Evolutionary conservation across 2,797 vertebrate species (phyloP).

Genomic region (Geotrypetes seraphini): DNA sequence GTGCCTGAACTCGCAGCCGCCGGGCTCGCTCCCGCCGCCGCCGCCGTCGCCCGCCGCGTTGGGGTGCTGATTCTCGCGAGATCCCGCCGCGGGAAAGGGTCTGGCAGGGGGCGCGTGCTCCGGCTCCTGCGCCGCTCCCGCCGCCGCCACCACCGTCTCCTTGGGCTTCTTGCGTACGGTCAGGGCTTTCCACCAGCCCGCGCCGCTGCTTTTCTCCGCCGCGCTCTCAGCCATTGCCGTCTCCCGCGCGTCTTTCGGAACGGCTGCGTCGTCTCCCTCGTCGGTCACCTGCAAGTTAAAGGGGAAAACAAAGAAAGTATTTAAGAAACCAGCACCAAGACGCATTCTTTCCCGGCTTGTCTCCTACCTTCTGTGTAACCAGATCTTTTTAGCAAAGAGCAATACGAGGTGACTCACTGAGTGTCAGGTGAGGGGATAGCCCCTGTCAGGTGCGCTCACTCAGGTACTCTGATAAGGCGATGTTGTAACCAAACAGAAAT

Average conservation of each 20-base stretch:
- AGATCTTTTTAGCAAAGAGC: no score
- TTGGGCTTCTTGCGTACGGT: conserved; percentile 61
- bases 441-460: no score
- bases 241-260: neutral
- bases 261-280: neutral
- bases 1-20: conserved; percentile 50
- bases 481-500: no score
- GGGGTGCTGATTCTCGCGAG: conserved; percentile 33
- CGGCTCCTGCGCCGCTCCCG: conserved; percentile 16
- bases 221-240: conserved; percentile 36
- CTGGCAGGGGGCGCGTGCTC: neutral
- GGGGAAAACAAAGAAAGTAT: neutral
- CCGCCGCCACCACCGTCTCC: conserved; percentile 29
- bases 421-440: no score
- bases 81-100: conserved; percentile 15
- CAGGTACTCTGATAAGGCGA: no score
- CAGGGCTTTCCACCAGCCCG: conserved; percentile 79
- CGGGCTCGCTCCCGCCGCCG: no score
- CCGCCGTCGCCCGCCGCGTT: conserved; percentile 21
- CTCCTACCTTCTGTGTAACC: no score
- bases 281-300: neutral
- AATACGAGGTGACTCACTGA: no score
- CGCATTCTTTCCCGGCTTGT: no score
- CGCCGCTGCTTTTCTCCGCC: conserved; percentile 30
- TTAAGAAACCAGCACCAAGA: no score